A percentile compares a stretch with the other conserved stretches of the same genome.
phyloP scores from a whole-genome alignment of 2,888 invertebrate genomes.

The Hecatera dysodea region DNA sequence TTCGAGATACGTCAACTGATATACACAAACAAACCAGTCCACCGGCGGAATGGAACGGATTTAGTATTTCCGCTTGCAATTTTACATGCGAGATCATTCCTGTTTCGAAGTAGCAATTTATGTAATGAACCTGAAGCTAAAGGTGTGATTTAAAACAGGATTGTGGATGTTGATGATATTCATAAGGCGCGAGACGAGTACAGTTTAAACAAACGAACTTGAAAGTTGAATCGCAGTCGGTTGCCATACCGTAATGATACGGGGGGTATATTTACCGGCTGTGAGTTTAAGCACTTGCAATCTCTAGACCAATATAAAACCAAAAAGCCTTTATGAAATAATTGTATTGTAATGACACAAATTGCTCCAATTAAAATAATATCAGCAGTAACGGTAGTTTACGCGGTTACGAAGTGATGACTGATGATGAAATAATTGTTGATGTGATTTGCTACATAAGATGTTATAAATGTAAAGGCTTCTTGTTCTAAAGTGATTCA shows the following conservation, averaged over 20 bases:
- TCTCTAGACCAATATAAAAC: conserved; percentile 18
- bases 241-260: conserved; percentile 19
- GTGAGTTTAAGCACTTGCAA: conserved; percentile 12
- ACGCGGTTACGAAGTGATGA: conserved; percentile 17
- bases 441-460: conserved; percentile 19
- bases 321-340: conserved; percentile 28
- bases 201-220: conserved; percentile 2
- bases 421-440: conserved; percentile 36
- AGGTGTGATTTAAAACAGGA: conserved; percentile 37
- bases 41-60: conserved; percentile 73
- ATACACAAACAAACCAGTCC: conserved; percentile 69
- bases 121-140: conserved; percentile 35
- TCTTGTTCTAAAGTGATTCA: conserved; percentile 13
- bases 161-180: conserved; percentile 21
- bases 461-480: conserved; percentile 39
- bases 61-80: conserved; percentile 67
- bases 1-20: conserved; percentile 72
- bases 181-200: background rate
- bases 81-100: conserved; percentile 46
- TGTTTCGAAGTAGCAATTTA: conserved; percentile 47
- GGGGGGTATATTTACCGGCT: conserved; percentile 3
- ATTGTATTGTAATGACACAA: conserved; percentile 46
- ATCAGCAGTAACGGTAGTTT: conserved; percentile 42
- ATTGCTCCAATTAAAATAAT: conserved; percentile 58
- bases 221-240: conserved; percentile 10